These are phyloP conservation scores for Rhagium mordax DNA, from an alignment of 2,888 invertebrate genomes.

Conservation along the genomic window DNA sequence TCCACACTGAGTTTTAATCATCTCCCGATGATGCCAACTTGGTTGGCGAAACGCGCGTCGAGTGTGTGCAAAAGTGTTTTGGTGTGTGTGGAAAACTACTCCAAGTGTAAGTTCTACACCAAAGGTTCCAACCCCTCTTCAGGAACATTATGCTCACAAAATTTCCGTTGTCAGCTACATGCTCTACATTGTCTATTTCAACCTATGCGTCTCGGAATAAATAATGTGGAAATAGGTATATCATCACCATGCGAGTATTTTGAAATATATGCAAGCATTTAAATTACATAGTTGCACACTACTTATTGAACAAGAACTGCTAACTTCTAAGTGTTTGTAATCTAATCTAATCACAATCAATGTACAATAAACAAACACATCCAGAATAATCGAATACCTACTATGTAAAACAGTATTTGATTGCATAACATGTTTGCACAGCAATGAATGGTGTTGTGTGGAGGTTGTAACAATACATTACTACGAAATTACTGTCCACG, in stretches of 20 bases:
- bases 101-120: no score
- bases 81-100: no score
- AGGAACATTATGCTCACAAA: no score
- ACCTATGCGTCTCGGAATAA: not conserved
- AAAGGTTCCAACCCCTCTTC: no score
- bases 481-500: constrained; percentile 27
- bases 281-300: no score
- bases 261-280: not conserved
- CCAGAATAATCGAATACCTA: no score
- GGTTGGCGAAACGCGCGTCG: no score
- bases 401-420: not conserved
- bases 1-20: no score
- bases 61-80: no score
- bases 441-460: constrained; percentile 18
- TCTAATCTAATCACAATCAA: not conserved
- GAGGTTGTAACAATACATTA: constrained; percentile 27
- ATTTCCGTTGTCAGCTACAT: no score
- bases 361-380: not conserved
- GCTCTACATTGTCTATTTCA: no score
- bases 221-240: not conserved
- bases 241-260: not conserved
- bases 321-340: not conserved
- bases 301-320: not conserved
- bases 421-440: constrained; percentile 31
- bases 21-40: no score